These are phyloP conservation scores for Melipona bicolor DNA, from an alignment of 2,888 invertebrate species.

Conservation along the genomic window DNA sequence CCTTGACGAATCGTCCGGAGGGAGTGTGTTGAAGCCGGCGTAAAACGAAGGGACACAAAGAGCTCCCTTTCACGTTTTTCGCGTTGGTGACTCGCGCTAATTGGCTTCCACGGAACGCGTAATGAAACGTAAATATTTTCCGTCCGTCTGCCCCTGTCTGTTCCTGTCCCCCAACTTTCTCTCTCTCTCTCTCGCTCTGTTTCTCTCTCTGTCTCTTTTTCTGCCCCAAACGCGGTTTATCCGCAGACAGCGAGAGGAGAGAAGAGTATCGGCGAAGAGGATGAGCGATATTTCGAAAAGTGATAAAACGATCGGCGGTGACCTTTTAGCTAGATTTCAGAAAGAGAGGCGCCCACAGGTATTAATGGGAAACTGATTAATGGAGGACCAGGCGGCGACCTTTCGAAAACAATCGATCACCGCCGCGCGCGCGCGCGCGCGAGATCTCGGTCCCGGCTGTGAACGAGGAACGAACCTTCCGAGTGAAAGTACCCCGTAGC, in stretches of 20 bases:
- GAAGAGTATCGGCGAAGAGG: neutral
- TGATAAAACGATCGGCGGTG: slow-evolving; percentile 26
- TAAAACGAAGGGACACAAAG: slow-evolving; percentile 21
- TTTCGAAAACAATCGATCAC: slow-evolving; percentile 80
- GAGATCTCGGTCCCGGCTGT: slow-evolving; percentile 64
- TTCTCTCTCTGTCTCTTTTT: neutral
- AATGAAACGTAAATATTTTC: slow-evolving; percentile 60
- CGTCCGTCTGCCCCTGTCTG: slow-evolving; percentile 35
- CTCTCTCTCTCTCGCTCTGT: neutral
- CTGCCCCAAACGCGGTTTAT: neutral
- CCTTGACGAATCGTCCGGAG: neutral
- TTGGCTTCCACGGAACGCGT: slow-evolving; percentile 47
- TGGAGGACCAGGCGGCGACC: slow-evolving; percentile 76
- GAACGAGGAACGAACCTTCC: slow-evolving; percentile 73
- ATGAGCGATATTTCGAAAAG: slow-evolving; percentile 48
- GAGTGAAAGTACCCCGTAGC: slow-evolving; percentile 79
- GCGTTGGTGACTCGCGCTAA: slow-evolving; percentile 38
- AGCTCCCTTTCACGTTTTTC: slow-evolving; percentile 29
- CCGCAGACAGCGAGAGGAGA: neutral
- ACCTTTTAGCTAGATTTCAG: slow-evolving; percentile 63
- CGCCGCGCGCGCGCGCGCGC: slow-evolving; percentile 42
- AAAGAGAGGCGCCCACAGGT: slow-evolving; percentile 65
- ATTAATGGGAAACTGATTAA: slow-evolving; percentile 75
- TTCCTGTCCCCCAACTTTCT: slow-evolving; percentile 10
- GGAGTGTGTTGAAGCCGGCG: neutral